A percentile compares a stretch with the other conserved stretches of the same genome.
These are phyloP conservation scores for Paracanthobrama guichenoti DNA, from an alignment of 2,113 vertebrate species.

Conservation along the genomic window DNA sequence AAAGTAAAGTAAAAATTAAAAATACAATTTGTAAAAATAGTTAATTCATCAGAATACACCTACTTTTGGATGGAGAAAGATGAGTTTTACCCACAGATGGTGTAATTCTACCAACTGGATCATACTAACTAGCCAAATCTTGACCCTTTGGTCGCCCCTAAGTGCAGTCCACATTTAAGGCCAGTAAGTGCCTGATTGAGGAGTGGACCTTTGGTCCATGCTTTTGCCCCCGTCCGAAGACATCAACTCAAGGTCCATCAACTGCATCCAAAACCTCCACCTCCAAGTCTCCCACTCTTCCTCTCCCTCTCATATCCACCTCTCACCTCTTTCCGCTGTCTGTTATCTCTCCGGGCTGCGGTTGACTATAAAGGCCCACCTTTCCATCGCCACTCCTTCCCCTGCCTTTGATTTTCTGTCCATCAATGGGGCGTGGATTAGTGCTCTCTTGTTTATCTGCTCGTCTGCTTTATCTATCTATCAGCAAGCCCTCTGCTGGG, in stretches of 20 bases:
- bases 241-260: background rate
- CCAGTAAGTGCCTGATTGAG: background rate
- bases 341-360: slow-evolving; percentile 47
- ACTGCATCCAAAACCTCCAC: background rate
- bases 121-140: background rate
- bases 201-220: background rate
- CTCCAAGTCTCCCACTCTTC: background rate
- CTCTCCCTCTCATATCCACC: slow-evolving; percentile 14
- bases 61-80: background rate
- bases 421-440: slow-evolving; percentile 77
- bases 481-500: slow-evolving; percentile 69
- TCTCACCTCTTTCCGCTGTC: slow-evolving; percentile 30
- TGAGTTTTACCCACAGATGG: background rate
- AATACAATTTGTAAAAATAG: background rate
- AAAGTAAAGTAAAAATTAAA: background rate
- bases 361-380: slow-evolving; percentile 56
- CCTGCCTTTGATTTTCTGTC: slow-evolving; percentile 77
- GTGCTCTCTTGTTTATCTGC: slow-evolving; percentile 79
- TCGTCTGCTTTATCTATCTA: slow-evolving; percentile 79
- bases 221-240: background rate
- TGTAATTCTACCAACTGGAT: background rate
- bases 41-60: background rate
- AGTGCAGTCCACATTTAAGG: background rate
- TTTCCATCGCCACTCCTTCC: slow-evolving; percentile 60
- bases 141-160: background rate